Evolutionary conservation across 2,113 vertebrate genomes (phyloP), one percentile per base, ranked within the genome.

Genomic region (Silurus asotus): DNA sequence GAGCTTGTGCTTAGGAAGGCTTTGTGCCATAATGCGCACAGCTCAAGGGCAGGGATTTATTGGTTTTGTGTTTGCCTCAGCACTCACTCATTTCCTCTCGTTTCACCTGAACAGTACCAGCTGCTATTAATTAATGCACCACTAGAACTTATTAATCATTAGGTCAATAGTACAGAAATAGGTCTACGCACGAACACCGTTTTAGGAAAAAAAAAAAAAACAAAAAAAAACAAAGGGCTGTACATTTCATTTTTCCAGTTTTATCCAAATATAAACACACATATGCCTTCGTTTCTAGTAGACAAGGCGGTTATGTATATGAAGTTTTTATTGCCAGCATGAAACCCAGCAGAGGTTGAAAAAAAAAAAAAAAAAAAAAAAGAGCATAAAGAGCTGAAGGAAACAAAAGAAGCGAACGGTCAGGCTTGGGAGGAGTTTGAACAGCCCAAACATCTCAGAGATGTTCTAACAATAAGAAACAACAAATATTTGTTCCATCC

Each of bases 21-120:
- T 84, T 86, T 13, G 64, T 91, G 86, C 67, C 82, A 49, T 72
- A 58, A 82, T 82, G 77, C 61, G 72, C 72, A 56, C 81, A 37
- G 80, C 91, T 84, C 85, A 67, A 89, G 87, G 91, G 15, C 13
- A 49, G 45, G 0, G 0, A 14, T 90, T 83, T 90, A 83, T 89
- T 56, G 25, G 85, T 65, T 77, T 90, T 84, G 19, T 80, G 19
- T 90, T 82, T 70, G 14, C 74, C 49, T 65, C n/a, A 89, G 48
- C 19, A 1, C 56, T 87, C 82, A 84, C 45, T 82, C 61, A 69
- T 53, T 51, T 87, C 88, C 84, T 78, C 64, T 56, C 14, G 5
- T 67, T 82, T 82, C 64, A 82, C 62, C 81, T 28, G 55, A 82
- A 74, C 45, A 72, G 28, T 19, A 81, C 64, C 88, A 87, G 79